phyloP scores from a whole-genome alignment of 1,140 invertebrate genomes.

The Orchesella cincta region DNA sequence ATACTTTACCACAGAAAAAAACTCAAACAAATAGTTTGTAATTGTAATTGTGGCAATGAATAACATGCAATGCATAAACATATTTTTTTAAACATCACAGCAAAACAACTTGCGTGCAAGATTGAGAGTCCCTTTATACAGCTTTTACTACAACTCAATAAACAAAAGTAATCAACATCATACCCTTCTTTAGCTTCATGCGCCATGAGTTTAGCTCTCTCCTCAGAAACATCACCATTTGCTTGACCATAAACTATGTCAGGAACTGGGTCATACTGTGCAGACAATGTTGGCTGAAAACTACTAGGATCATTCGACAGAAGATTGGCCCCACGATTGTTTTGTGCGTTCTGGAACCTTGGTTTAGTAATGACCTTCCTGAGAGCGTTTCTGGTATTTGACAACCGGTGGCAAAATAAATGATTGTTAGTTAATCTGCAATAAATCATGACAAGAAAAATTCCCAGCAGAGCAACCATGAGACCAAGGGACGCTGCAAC shows the following conservation, averaged over 20 bases:
- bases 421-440: conserved; percentile 35
- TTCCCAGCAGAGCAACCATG: conserved; percentile 31
- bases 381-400: conserved; percentile 34
- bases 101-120: too few species aligned
- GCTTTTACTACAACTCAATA: neutral
- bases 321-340: conserved; percentile 30
- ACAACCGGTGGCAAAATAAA: conserved; percentile 32
- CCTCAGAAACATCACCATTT: conserved; percentile 37
- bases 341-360: conserved; percentile 32
- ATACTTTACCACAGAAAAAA: too few species aligned
- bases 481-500: conserved; percentile 1
- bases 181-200: conserved; percentile 44
- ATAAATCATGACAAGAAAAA: conserved; percentile 31
- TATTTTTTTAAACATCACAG: too few species aligned
- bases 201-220: conserved; percentile 40
- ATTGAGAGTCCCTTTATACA: conserved; percentile 17
- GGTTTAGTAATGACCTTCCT: conserved; percentile 38
- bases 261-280: conserved; percentile 39
- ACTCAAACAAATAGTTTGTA: too few species aligned
- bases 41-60: too few species aligned
- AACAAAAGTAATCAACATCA: neutral
- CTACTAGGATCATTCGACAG: conserved; percentile 31
- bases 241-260: conserved; percentile 31
- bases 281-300: conserved; percentile 25
- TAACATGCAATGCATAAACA: too few species aligned